Conservation (phyloP, 1,140 invertebrate genomes). For the Bombus sylvicola region DNA sequence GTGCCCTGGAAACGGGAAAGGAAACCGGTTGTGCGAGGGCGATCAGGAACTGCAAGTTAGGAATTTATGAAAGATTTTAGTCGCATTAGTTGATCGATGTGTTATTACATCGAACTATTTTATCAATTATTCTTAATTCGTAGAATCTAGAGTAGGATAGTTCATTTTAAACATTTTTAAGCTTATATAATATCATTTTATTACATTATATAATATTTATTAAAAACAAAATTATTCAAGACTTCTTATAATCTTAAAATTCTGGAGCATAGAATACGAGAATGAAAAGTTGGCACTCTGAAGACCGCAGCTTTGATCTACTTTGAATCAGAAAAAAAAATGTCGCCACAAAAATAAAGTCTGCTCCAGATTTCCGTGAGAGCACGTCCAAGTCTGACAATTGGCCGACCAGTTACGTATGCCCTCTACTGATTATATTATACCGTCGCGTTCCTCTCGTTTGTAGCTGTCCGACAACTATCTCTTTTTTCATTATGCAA, state of each 20-base stretch:
- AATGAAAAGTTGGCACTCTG: no score
- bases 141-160: no score
- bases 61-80: slow-evolving; percentile 37
- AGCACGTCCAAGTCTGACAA: slow-evolving; percentile 39
- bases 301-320: no score
- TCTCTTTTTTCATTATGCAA: slow-evolving; percentile 79
- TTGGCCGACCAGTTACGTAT: slow-evolving; percentile 67
- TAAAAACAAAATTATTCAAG: no score
- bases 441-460: slow-evolving; percentile 67
- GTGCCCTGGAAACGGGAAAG: slow-evolving; percentile 49
- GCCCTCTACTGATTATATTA: slow-evolving; percentile 58
- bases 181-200: neutral
- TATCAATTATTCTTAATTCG: neutral
- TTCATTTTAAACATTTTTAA: neutral
- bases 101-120: neutral
- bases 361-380: slow-evolving; percentile 73
- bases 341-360: slow-evolving; percentile 62
- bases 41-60: slow-evolving; percentile 43
- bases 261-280: no score
- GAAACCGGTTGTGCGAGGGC: slow-evolving; percentile 53
- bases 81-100: neutral
- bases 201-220: no score
- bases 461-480: slow-evolving; percentile 73
- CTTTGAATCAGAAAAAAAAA: no score
- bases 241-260: no score